Base-by-base conservation (phyloP, 2,797 vertebrate genomes). In the Mareca strepera region DNA sequence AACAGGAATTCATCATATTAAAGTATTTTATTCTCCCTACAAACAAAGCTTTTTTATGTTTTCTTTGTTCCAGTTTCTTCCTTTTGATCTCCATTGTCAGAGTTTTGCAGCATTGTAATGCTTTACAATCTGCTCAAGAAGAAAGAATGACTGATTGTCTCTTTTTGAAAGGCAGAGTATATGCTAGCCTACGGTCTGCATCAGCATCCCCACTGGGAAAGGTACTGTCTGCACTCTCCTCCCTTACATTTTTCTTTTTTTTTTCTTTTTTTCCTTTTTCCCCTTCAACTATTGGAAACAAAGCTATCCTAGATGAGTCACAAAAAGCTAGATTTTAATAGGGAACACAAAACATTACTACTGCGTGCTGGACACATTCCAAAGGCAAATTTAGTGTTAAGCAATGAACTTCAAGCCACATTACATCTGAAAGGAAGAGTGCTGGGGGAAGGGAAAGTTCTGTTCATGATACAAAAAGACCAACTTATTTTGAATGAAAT, bases 271-370 rank as follows among this genome's bases (percentile, higher is more conserved):
- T 50, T 31, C 2, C 1, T 23, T 88, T 70, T 76, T 6, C 70
- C 67, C 63, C 70, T 76, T 91, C 90, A 88, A 76, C 44, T 91
- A 86, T 68, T 67, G 92, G 82, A 96, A 97, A 97, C 93, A 97
- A 97, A 96, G 91, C 94, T 94, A 92, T 90, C 85, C 53, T 87
- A 81, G 35, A 95, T 64, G 76, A 88, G 73, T 85, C 89, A 95
- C 85, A 92, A 93, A 91, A 12, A 43, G 67, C 69, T 28, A 84
- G 87, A 86, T 88, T 97, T 97, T 97, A 97, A 97, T 88, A 96
- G 87, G 91, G 82, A 92, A 89, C 92, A 97, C 94, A 97, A 97
- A 97, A 96, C 86, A 81, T 68, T 74, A 41, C 79, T 63, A 66
- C 93, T 78, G 85, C 41, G 29, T 1, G 3, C 91, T 97, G 97